Evolutionary conservation across 2,797 vertebrate species (phyloP).

Genomic region (Pterois miles): DNA sequence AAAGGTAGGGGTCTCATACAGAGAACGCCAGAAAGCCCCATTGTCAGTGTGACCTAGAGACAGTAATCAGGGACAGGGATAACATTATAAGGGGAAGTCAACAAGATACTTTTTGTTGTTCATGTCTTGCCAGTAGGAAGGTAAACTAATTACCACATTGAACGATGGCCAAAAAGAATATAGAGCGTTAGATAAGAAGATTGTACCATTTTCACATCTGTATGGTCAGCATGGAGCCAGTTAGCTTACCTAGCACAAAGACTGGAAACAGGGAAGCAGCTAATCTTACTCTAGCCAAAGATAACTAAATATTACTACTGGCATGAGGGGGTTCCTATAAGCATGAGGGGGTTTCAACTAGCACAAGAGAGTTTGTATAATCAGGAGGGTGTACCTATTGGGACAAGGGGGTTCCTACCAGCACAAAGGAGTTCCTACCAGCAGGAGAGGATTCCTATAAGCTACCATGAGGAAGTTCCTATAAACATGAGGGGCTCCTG

Average conservation of each 20-base stretch:
- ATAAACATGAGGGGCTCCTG: too few relatives aligned
- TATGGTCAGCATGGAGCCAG: too few relatives aligned
- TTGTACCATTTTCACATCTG: not conserved
- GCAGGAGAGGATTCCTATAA: too few relatives aligned
- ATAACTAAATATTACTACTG: not conserved
- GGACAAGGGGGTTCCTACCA: too few relatives aligned
- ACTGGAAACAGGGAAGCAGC: not conserved
- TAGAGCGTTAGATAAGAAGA: not conserved
- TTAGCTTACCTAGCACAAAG: not conserved
- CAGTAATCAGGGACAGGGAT: not conserved
- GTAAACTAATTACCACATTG: not conserved
- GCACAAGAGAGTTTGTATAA: too few relatives aligned
- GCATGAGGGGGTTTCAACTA: too few relatives aligned
- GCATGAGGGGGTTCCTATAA: too few relatives aligned
- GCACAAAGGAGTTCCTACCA: too few relatives aligned
- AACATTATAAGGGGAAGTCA: not conserved
- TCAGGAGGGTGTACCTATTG: too few relatives aligned
- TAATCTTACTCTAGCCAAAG: not conserved
- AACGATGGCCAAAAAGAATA: not conserved
- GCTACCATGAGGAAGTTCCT: too few relatives aligned
- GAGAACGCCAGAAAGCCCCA: conserved; percentile 92
- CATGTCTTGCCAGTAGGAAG: not conserved
- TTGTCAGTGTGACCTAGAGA: conserved; percentile 89
- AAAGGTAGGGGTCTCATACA: conserved; percentile 91
- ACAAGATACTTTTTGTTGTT: not conserved